Evolutionary conservation across 2,113 vertebrate species (phyloP), one percentile per base, ranked within the genome.

Genomic region (Chlorodrepanis virens): DNA sequence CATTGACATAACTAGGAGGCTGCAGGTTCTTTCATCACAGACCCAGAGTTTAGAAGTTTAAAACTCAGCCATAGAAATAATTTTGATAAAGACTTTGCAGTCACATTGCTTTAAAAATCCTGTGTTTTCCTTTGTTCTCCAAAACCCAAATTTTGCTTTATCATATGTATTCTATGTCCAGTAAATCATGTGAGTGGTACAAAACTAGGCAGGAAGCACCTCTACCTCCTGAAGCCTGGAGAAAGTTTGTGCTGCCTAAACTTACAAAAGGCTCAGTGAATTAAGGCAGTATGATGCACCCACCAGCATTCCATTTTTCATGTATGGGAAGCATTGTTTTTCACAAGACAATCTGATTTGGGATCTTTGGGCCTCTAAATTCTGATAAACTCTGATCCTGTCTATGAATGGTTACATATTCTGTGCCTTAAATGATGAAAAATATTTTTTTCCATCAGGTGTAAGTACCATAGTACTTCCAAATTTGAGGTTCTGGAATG

Each of bases 1-100:
- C 76, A 69, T 47, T 78, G 22, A 81, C 88, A 70, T 70, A 95
- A 92, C 90, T 95, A 95, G 91, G 18, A 13, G 3, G 15, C 57
- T 93, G 10, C 90, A 94, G 96, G 60, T 14, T 57, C 81, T 97
- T 96, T 90, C 37, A 85, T 91, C 50, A 67, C 52, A 87, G 35
- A 75, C 22, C 20, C 52, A 87, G 39, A 64, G 86, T 96, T 91
- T 85, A 89, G 44, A 82, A 78, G 33, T 83, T 65, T 40, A 78
- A 84, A 89, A 89, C 6, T 84, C 37, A 80, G 25, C 14, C 83
- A 83, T 44, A 87, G 87, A 96, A 89, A 79, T 60, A 61, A 83
- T 88, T 94, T 91, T 96, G 19, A 61, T 44, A 74, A 91, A 93
- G 60, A 12, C 33, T 95, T 92, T 88, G 45, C 64, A 90, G 64